Percentiles rank a stretch among this genome's conserved stretches.
Evolutionary conservation across 1,140 invertebrate species (phyloP).

Genomic region (Drosophila kikkawai): DNA sequence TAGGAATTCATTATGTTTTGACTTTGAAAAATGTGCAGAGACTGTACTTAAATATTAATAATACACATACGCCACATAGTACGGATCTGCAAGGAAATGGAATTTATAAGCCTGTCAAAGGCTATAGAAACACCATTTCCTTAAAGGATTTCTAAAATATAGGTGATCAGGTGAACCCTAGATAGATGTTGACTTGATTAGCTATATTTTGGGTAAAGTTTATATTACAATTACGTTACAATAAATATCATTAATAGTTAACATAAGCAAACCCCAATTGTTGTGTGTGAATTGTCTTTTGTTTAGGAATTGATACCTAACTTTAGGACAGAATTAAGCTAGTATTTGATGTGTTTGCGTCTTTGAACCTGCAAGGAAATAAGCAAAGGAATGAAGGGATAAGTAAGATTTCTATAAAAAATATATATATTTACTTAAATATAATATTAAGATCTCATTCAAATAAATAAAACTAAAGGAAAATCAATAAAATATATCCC

Average conservation of each 20-base stretch:
- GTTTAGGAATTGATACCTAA: slow-evolving; percentile 43
- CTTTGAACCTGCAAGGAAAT: slow-evolving; percentile 73
- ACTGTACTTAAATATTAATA: slow-evolving; percentile 65
- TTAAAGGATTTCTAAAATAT: slow-evolving; percentile 26
- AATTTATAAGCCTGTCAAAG: slow-evolving; percentile 26
- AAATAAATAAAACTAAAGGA: too few relatives aligned
- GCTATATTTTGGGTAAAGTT: slow-evolving; percentile 34
- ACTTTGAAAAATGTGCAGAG: slow-evolving; percentile 58
- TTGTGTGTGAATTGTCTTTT: slow-evolving; percentile 27
- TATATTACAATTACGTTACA: slow-evolving; percentile 50
- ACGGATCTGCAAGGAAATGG: slow-evolving; percentile 8
- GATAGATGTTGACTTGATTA: slow-evolving; percentile 44
- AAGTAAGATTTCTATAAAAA: background rate
- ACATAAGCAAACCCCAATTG: slow-evolving; percentile 71
- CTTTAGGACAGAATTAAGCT: slow-evolving; percentile 67
- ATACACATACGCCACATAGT: slow-evolving; percentile 52
- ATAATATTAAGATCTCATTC: background rate
- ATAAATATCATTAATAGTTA: slow-evolving; percentile 80
- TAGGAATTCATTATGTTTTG: slow-evolving; percentile 66
- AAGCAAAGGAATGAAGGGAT: background rate
- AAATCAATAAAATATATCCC: background rate
- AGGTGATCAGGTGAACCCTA: slow-evolving; percentile 52
- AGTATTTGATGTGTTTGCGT: slow-evolving; percentile 82
- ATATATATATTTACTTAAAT: background rate
- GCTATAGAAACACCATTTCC: slow-evolving; percentile 28